phyloP scores from a whole-genome alignment of 2,113 vertebrate species.

The Rhinoptilus africanus region DNA sequence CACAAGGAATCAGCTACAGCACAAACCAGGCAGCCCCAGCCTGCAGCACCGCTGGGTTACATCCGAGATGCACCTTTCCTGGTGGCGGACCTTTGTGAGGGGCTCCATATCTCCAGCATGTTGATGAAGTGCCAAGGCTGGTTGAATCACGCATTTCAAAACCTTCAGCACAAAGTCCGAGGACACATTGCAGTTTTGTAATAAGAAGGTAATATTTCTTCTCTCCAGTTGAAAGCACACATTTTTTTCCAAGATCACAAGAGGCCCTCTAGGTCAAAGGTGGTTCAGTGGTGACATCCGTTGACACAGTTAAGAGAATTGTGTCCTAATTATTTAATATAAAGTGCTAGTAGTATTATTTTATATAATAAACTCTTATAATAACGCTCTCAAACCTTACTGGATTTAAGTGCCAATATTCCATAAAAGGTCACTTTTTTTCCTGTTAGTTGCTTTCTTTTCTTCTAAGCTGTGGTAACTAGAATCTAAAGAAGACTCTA shows the following conservation, averaged over 20 bases:
- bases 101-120: not conserved
- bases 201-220: not conserved
- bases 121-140: not conserved
- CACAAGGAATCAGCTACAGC: not conserved
- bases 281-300: not conserved
- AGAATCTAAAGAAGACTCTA: conserved; percentile 36
- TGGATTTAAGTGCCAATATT: conserved; percentile 45
- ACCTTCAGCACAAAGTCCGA: not conserved
- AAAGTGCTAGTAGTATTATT: not conserved
- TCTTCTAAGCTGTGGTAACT: conserved; percentile 9
- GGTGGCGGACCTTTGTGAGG: not conserved
- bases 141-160: not conserved
- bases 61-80: not conserved
- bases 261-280: not conserved
- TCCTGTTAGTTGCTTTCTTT: conserved; percentile 6
- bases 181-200: not conserved
- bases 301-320: not conserved
- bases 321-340: not conserved
- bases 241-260: not conserved
- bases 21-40: not conserved
- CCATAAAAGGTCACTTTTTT: conserved; percentile 19
- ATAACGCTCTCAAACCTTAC: not conserved
- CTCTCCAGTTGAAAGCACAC: not conserved
- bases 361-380: not conserved
- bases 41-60: not conserved